Percentiles rank a stretch among this genome's conserved stretches.
These are phyloP conservation scores for Melanotaenia parkinsoni DNA, from an alignment of 2,797 vertebrate species.

Conservation along the genomic window DNA sequence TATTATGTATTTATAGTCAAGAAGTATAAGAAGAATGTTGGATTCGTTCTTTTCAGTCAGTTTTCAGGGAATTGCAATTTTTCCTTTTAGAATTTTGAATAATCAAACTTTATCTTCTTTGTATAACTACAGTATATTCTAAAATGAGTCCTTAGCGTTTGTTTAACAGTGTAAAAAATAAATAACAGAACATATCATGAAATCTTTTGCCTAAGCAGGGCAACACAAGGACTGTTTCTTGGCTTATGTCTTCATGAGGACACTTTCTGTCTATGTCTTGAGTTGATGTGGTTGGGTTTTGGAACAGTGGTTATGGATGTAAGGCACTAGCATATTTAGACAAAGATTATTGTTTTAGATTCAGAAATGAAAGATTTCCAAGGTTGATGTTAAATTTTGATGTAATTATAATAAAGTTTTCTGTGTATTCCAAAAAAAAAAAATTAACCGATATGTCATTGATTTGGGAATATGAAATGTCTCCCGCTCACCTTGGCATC, in stretches of 20 bases:
- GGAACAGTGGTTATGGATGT: neutral
- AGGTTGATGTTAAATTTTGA: neutral
- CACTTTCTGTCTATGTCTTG: neutral
- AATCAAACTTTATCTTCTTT: neutral
- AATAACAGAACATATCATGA: no score
- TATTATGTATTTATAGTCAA: constrained; percentile 34
- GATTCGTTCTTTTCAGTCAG: neutral
- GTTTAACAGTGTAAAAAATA: no score
- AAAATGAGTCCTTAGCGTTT: neutral
- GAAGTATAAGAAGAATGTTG: neutral
- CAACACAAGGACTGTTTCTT: neutral
- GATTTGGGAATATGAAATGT: neutral
- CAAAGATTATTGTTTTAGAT: neutral
- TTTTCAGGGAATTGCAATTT: neutral
- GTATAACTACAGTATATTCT: neutral
- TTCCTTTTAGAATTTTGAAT: neutral
- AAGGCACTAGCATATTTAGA: neutral
- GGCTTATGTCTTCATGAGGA: neutral
- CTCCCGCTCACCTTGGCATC: neutral
- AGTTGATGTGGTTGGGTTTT: neutral
- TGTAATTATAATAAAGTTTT: neutral
- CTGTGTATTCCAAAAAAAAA: neutral
- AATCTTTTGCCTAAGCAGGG: no score
- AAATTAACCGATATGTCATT: neutral
- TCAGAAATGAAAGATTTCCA: no score